phyloP scores from a whole-genome alignment of 2,113 vertebrate genomes.

The Struthio camelus region DNA sequence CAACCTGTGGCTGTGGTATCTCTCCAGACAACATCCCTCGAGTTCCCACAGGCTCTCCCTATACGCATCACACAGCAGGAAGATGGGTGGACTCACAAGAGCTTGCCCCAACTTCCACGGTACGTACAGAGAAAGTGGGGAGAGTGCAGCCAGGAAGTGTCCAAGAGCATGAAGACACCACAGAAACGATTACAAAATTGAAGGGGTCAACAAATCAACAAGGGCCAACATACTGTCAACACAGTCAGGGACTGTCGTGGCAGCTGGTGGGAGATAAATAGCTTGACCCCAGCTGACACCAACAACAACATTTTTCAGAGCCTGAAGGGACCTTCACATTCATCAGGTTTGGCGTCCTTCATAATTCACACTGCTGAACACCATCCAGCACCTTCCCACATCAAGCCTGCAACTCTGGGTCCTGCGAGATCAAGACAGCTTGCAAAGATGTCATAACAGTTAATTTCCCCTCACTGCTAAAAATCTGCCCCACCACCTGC shows the following conservation, averaged over 20 bases:
- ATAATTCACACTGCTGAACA: neutral
- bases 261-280: neutral
- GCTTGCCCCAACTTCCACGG: neutral
- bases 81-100: neutral
- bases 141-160: accelerated
- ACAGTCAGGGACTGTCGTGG: neutral
- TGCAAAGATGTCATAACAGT: neutral
- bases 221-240: neutral
- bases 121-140: neutral
- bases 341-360: neutral
- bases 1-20: neutral
- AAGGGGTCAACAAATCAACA: accelerated
- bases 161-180: neutral
- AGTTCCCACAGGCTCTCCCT: neutral
- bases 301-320: neutral
- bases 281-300: neutral
- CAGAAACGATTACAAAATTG: neutral
- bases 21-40: neutral
- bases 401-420: neutral
- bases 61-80: neutral
- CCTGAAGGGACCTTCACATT: neutral
- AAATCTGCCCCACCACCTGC: neutral
- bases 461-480: neutral
- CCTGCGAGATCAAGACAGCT: neutral
- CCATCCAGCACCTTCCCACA: accelerated